Conservation (phyloP, 2,888 invertebrate species). For the Callyntrura sp. region DNA sequence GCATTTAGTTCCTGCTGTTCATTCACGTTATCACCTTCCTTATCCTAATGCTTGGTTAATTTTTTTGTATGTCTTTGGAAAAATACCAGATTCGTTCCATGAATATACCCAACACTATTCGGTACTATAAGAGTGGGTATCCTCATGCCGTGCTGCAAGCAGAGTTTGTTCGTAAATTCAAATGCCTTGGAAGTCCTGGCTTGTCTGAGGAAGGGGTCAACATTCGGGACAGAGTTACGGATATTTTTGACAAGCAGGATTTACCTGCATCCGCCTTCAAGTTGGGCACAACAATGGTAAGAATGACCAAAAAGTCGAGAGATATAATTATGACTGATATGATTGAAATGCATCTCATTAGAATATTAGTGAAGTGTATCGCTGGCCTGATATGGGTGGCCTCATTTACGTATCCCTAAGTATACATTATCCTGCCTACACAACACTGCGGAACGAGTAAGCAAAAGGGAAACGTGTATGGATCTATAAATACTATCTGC, state of each 20-base stretch:
- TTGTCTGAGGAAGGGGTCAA: conserved; percentile 81
- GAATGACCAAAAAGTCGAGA: not conserved
- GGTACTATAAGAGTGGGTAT: conserved; percentile 82
- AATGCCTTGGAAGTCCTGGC: conserved; percentile 82
- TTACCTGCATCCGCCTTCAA: conserved; percentile 80
- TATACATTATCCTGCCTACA: not conserved
- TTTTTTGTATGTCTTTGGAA: conserved; percentile 11
- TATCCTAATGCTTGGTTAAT: not conserved
- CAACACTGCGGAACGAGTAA: not conserved
- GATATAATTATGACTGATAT: conserved; percentile 20
- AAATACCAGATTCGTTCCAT: conserved; percentile 82
- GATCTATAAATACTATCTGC: not conserved
- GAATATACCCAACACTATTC: conserved; percentile 81
- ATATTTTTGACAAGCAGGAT: conserved; percentile 83
- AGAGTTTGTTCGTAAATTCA: conserved; percentile 83
- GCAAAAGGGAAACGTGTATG: not conserved
- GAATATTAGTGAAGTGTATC: conserved; percentile 22
- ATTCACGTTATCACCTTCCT: conserved; percentile 7
- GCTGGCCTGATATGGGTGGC: not conserved
- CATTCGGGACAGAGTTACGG: conserved; percentile 81
- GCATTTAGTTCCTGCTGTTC: not conserved
- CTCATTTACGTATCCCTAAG: not conserved
- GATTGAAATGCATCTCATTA: conserved; percentile 33
- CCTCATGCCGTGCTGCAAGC: conserved; percentile 80
- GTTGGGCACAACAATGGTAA: conserved; percentile 82